phyloP scores from a whole-genome alignment of 2,888 invertebrate genomes.

The Papilio protenor region DNA sequence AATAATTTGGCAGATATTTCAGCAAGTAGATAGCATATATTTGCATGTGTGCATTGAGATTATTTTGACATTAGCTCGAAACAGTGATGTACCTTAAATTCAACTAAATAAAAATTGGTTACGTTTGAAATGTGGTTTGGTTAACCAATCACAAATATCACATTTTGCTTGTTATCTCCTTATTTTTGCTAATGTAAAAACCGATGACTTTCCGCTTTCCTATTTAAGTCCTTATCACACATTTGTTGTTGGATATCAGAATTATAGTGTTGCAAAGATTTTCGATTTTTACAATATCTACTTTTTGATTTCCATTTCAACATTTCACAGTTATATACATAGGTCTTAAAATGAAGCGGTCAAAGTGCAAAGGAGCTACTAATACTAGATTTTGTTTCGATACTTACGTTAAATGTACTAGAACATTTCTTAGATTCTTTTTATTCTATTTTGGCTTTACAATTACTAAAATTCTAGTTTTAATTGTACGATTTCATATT shows the following conservation, averaged over 20 bases:
- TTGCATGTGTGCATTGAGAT: slow-evolving; percentile 19
- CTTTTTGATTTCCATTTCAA: no score
- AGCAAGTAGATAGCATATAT: slow-evolving; percentile 21
- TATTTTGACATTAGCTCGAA: slow-evolving; percentile 1
- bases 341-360: not conserved
- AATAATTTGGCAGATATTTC: slow-evolving; percentile 51
- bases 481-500: not conserved
- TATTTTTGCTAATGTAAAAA: no score
- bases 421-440: not conserved
- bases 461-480: not conserved
- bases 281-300: no score
- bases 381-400: no score
- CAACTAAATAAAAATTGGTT: slow-evolving; percentile 7
- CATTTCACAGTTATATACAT: no score
- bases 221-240: no score
- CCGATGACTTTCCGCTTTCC: no score
- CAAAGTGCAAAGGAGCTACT: not conserved
- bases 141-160: no score
- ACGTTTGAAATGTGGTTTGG: slow-evolving; percentile 46
- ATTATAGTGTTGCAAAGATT: no score
- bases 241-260: no score
- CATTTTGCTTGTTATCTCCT: no score
- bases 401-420: no score
- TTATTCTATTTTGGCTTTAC: not conserved
- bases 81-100: not conserved